Base-by-base conservation (phyloP, 2,113 vertebrate species). In the Callocephalon fimbriatum region DNA sequence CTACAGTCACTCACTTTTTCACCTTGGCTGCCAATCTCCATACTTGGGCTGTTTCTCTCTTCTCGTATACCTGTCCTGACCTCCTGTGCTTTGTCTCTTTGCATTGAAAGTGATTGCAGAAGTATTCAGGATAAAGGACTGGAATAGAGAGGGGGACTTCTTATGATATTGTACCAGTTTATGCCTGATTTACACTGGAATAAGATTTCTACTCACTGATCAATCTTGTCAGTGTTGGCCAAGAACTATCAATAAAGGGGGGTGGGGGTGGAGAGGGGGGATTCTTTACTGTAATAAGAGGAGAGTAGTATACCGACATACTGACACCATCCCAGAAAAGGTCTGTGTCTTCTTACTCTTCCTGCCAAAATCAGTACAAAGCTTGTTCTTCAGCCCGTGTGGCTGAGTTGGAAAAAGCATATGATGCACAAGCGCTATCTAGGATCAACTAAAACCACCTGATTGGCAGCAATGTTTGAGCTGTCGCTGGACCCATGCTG, bases 391-490 rank as follows among this genome's bases (percentile, higher is more conserved):
- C 48, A 22, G 44, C 23, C 31, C 3, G 7, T 40, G 66, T 0
- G 3, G 8, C 16, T 6, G 1, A 8, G 23, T 20, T 78, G 53
- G 35, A 86, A 86, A 76, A 17, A 66, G 38, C 15, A 86, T 93
- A 63, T 15, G 19, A 48, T 86, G 50, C 11, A 14, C 27, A 38
- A 82, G 78, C 61, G 18, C 37, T 90, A 10, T 35, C 47, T 42
- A 58, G 44, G 77, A 67, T 68, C 20, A 92, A 22, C 48, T 91
- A 61, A 90, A 95, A 18, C 8, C 15, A 7, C 31, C 31, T 27
- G 25, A 76, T 73, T 45, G 61, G 21, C 29, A 51, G 35, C 0
- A 0, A 31, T 48, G 7, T 67, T 67, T 50, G 47, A 5, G 12
- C 12, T 44, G 25, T 23, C 38, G 27, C 76, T 73, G 63, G 29